These are phyloP conservation scores for Podocnemis expansa DNA, from an alignment of 2,113 vertebrate genomes.

Conservation along the genomic window DNA sequence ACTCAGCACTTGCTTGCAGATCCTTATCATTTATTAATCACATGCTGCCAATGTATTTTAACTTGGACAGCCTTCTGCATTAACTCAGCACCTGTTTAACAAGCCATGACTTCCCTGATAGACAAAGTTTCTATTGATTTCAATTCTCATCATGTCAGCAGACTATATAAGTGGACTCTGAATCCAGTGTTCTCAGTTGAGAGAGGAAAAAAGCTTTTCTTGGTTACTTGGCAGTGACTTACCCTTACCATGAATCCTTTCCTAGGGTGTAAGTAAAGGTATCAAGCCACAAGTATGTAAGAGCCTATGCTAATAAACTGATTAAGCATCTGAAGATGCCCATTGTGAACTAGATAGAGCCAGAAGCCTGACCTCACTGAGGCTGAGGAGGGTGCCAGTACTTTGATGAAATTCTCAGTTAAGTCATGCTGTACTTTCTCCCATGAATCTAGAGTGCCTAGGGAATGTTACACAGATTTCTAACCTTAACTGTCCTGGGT, in stretches of 20 bases:
- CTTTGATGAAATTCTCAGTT: too few species aligned
- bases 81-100: fast-evolving
- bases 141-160: neutral
- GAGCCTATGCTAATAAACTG: neutral
- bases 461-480: neutral
- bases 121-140: neutral
- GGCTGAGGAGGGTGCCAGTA: too few species aligned
- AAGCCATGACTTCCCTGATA: neutral
- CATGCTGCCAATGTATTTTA: neutral
- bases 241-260: neutral
- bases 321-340: neutral
- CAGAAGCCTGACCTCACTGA: neutral
- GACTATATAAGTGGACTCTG: neutral
- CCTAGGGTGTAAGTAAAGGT: neutral
- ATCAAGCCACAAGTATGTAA: neutral
- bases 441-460: neutral
- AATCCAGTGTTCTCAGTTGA: neutral
- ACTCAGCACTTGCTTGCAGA: neutral
- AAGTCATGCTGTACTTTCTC: neutral
- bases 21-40: neutral
- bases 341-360: neutral
- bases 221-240: neutral
- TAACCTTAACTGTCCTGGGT: neutral
- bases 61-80: neutral
- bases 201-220: neutral